Percentiles rank a stretch among this genome's conserved stretches.
phyloP scores from a whole-genome alignment of 2,888 invertebrate genomes.

The Nemoura dubitans region DNA sequence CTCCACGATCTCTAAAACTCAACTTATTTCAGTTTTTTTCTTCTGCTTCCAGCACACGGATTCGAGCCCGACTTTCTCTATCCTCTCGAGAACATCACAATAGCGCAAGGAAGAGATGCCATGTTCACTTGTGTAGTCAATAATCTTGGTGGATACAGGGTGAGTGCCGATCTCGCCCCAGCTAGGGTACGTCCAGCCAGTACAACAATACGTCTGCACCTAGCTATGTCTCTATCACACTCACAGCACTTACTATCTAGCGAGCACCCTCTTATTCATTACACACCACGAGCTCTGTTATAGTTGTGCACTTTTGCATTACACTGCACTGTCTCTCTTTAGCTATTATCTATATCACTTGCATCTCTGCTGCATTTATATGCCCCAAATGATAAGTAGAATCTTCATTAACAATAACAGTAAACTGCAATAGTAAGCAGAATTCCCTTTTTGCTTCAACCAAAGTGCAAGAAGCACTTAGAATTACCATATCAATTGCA shows the following conservation, averaged over 20 bases:
- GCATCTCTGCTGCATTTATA: background rate
- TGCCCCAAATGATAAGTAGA: background rate
- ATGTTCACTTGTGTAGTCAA: slow-evolving; percentile 87
- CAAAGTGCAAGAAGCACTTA: background rate
- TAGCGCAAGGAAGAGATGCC: slow-evolving; percentile 83
- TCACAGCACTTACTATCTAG: slow-evolving; percentile 29
- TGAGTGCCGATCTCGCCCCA: slow-evolving; percentile 88
- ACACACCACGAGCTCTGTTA: slow-evolving; percentile 18
- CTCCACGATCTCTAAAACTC: background rate
- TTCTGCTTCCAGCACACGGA: slow-evolving; percentile 68
- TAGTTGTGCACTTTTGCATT: slow-evolving; percentile 37
- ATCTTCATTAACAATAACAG: background rate
- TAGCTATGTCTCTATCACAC: slow-evolving; percentile 44
- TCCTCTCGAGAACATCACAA: slow-evolving; percentile 84
- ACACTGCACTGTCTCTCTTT: background rate
- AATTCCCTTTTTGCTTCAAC: background rate
- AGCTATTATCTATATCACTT: background rate
- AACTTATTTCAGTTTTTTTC: background rate
- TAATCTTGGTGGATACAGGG: slow-evolving; percentile 84
- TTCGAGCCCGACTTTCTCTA: slow-evolving; percentile 83
- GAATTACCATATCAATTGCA: background rate
- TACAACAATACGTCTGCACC: slow-evolving; percentile 51
- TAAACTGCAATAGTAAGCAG: background rate
- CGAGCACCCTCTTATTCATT: slow-evolving; percentile 29
- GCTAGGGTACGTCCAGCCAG: slow-evolving; percentile 77